Conservation (phyloP, 1,140 invertebrate genomes). For the Drosophila lini region DNA sequence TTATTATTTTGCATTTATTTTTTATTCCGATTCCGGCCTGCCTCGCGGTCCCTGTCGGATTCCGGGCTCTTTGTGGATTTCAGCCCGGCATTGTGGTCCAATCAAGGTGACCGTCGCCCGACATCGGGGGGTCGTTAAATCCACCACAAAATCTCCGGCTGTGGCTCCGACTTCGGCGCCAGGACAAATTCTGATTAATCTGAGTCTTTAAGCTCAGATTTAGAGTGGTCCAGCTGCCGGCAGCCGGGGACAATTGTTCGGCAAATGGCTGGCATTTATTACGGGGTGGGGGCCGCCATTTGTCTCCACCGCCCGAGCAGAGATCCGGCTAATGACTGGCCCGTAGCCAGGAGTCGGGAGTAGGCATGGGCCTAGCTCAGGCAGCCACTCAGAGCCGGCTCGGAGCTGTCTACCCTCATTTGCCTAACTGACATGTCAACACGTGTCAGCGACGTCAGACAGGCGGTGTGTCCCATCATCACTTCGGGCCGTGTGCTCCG, state of each 20-base stretch:
- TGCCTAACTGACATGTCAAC: constrained; percentile 79
- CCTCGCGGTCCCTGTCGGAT: constrained; percentile 7
- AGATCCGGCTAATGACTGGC: constrained; percentile 60
- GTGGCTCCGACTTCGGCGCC: background rate
- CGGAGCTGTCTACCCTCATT: constrained; percentile 73
- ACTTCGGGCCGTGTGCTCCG: constrained; percentile 35
- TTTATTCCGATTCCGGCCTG: constrained; percentile 13
- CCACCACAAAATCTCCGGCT: constrained; percentile 29
- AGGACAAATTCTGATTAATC: constrained; percentile 67
- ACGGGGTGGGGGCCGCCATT: constrained; percentile 42
- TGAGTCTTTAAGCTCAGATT: constrained; percentile 49
- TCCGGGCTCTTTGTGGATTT: constrained; percentile 22
- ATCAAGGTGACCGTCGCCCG: constrained; percentile 47
- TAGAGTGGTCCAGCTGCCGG: constrained; percentile 44
- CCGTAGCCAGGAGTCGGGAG: constrained; percentile 27
- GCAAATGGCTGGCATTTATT: constrained; percentile 67
- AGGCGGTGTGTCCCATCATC: constrained; percentile 53
- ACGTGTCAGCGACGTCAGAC: constrained; percentile 47
- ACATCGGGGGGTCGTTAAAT: constrained; percentile 31
- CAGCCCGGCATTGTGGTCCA: constrained; percentile 41
- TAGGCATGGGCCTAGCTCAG: background rate
- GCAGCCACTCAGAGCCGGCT: constrained; percentile 1
- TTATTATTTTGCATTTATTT: constrained; percentile 75
- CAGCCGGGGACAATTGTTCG: constrained; percentile 60
- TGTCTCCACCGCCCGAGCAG: constrained; percentile 20